Base-by-base conservation (phyloP, 2,888 invertebrate genomes). In the Drosophila antonietae region DNA sequence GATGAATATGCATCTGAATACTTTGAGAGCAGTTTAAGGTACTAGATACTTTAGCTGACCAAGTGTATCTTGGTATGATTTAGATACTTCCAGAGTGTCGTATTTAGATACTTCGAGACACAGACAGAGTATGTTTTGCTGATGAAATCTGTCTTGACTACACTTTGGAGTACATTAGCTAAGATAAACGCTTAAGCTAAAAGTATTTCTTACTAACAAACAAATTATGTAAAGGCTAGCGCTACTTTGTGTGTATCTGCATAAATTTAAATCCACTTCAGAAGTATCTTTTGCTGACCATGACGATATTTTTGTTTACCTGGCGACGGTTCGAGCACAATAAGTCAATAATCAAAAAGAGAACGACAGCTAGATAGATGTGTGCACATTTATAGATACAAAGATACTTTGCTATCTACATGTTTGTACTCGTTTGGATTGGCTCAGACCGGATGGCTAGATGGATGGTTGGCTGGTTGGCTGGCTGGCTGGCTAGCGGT, bases 301-400 rank as follows among this genome's bases (percentile, higher is more conserved):
- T 83, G 89, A 87, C 76, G 89, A 84, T 79, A 35, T 81, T 84
- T 76, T 84, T 73, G 73, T 75, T 65, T 89, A 87, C 85, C 85
- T 82, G 88, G 74, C 85, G 76, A 83, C 80, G 80, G 72, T 70
- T 78, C 59, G 53, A 71, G 66, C 63, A 89, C 82, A 86, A 86
- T 86, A 86, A 86, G 90, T 86, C 86, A 86, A 86, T 86, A 86
- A 88, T 86, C 83, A 80, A 73, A 80, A 78, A 65, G 68, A 70
- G 72, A 77, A 75, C 69, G 68, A 68, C 72, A 73, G 59, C 56
- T 33, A 68, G 67, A 65, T 63, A 56, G 64, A 73, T 59, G 61
- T 55, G 31, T 49, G 59, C 59, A 47, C 55, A 53, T 65, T 64
- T 64, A 75, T 46, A 64, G 53, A 62, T 68, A 39, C 44, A 33